Conservation (phyloP, 2,888 invertebrate species). For the Pyrgus malvae region DNA sequence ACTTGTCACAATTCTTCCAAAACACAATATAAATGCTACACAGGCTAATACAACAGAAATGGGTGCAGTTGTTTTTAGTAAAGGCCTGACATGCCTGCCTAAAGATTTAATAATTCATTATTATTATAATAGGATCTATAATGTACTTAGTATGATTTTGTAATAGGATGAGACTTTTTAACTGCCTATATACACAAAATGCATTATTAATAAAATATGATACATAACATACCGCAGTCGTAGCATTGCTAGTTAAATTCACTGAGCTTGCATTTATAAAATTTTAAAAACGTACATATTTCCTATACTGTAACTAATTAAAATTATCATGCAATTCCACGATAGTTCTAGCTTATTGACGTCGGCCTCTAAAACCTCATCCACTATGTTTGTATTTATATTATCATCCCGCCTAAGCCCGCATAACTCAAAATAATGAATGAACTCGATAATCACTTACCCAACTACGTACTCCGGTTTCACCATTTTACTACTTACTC, state of each 20-base stretch:
- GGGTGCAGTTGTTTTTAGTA: too few species aligned
- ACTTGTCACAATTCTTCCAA: too few species aligned
- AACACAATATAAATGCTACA: background rate
- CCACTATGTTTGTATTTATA: constrained; percentile 1
- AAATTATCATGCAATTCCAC: background rate
- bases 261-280: constrained; percentile 3
- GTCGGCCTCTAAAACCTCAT: background rate
- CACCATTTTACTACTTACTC: constrained; percentile 7
- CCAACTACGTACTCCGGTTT: constrained; percentile 21
- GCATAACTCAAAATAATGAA: background rate
- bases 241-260: background rate
- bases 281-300: background rate
- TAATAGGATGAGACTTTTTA: too few species aligned
- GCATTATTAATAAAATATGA: constrained; percentile 13
- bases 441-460: constrained; percentile 20
- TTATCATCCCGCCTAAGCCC: background rate
- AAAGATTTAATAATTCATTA: too few species aligned
- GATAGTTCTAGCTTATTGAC: background rate
- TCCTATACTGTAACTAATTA: background rate
- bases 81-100: too few species aligned
- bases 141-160: too few species aligned
- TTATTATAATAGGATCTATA: too few species aligned
- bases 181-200: constrained; percentile 20
- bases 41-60: constrained; percentile 22
- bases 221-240: constrained; percentile 2